phyloP scores from a whole-genome alignment of 2,113 vertebrate genomes.

The Eptesicus fuscus region DNA sequence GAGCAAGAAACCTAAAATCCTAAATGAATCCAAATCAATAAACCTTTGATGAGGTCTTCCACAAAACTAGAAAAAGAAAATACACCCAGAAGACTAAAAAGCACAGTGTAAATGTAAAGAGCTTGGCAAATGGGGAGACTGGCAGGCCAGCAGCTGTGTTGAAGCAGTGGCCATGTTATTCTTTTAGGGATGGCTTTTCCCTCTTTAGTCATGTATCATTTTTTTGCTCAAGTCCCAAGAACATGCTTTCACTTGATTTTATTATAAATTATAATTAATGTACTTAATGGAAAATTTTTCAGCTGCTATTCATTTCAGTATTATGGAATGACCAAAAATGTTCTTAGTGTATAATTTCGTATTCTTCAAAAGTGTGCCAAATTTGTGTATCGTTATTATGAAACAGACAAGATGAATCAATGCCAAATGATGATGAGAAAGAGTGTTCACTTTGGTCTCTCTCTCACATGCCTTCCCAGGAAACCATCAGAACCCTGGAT shows the following conservation, averaged over 20 bases:
- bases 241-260: not conserved
- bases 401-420: not conserved
- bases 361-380: not conserved
- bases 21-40: conserved; percentile 31
- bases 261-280: not conserved
- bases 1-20: not conserved
- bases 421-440: not conserved
- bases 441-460: not conserved
- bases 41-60: not conserved
- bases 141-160: not conserved
- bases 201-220: not conserved
- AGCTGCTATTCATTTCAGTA: not conserved
- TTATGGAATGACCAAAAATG: not conserved
- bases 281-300: not conserved
- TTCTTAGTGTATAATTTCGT: not conserved
- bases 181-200: not conserved
- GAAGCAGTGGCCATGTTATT: not conserved
- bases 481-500: not conserved
- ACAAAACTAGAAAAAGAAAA: conserved; percentile 14
- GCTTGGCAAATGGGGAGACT: rapidly evolving
- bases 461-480: not conserved
- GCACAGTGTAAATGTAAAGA: not conserved
- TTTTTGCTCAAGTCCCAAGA: not conserved
- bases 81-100: not conserved
- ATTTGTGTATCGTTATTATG: not conserved